These are phyloP conservation scores for Galemys pyrenaicus DNA, from an alignment of 2,113 vertebrate species.

Conservation along the genomic window DNA sequence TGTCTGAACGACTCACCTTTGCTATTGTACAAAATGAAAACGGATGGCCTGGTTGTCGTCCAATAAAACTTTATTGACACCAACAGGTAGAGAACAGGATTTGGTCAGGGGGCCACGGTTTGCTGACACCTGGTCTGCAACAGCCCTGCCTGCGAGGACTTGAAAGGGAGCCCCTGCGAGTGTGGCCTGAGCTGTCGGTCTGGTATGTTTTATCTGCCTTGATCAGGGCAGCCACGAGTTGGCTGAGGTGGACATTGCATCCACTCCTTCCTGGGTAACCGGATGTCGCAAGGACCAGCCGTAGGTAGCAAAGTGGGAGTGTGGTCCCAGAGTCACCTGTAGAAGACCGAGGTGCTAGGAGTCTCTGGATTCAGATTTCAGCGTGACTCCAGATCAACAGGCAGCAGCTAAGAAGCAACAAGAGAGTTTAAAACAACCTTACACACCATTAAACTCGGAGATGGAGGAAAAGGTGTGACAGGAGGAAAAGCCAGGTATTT, in stretches of 20 bases:
- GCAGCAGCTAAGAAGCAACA: slow-evolving; percentile 54
- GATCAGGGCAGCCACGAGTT: not conserved
- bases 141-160: not conserved
- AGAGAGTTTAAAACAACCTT: slow-evolving; percentile 57
- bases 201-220: not conserved
- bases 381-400: not conserved
- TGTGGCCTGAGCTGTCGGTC: too few relatives aligned
- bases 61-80: slow-evolving; percentile 4
- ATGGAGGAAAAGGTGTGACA: not conserved
- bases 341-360: not conserved
- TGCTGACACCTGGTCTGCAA: not conserved
- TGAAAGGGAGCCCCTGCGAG: not conserved
- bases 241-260: not conserved
- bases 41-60: not conserved
- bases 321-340: not conserved
- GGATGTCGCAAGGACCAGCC: not conserved
- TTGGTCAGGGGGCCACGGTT: not conserved
- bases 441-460: slow-evolving; percentile 58
- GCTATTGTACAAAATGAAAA: not conserved
- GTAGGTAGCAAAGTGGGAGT: not conserved
- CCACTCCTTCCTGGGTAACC: not conserved
- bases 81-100: not conserved
- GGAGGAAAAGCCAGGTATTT: not conserved
- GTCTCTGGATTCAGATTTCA: not conserved
- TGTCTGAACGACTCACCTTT: not conserved